A percentile compares a stretch with the other conserved stretches of the same genome.
phyloP scores from a whole-genome alignment of 2,113 vertebrate genomes.

The Panthera tigris region DNA sequence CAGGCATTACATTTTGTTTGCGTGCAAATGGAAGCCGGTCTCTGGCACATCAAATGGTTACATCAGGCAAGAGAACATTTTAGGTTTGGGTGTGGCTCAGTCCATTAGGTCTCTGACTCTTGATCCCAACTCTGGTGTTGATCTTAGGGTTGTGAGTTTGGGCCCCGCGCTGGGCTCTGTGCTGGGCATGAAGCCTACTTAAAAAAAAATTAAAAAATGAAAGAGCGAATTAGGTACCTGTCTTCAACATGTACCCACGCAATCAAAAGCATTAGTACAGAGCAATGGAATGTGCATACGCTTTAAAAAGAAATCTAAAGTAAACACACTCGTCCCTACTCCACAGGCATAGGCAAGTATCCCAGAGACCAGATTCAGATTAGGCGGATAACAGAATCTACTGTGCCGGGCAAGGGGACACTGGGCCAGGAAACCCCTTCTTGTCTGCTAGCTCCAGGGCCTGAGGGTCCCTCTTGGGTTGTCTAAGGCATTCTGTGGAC shows the following conservation, averaged over 20 bases:
- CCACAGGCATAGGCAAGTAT: background rate
- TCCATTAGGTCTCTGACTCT: too few species aligned
- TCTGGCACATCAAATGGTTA: background rate
- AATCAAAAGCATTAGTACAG: slow-evolving; percentile 1
- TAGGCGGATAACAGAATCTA: background rate
- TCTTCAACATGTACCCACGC: background rate
- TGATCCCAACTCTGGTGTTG: too few species aligned
- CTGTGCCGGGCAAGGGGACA: background rate
- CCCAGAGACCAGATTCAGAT: background rate
- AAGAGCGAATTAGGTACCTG: background rate
- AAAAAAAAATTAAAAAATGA: too few species aligned
- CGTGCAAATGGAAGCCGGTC: background rate
- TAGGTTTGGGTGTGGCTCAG: too few species aligned
- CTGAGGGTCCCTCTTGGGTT: background rate
- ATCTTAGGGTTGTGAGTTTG: too few species aligned
- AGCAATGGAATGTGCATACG: background rate
- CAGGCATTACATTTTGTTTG: background rate
- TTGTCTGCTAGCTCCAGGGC: background rate
- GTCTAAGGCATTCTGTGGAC: too few species aligned
- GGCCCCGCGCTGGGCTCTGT: too few species aligned
- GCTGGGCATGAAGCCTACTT: too few species aligned
- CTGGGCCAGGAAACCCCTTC: background rate
- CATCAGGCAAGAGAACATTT: background rate
- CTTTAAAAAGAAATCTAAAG: background rate
- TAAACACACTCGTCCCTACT: background rate